Evolutionary conservation across 2,888 invertebrate species (phyloP).

Genomic region (Leucophora obtusa): DNA sequence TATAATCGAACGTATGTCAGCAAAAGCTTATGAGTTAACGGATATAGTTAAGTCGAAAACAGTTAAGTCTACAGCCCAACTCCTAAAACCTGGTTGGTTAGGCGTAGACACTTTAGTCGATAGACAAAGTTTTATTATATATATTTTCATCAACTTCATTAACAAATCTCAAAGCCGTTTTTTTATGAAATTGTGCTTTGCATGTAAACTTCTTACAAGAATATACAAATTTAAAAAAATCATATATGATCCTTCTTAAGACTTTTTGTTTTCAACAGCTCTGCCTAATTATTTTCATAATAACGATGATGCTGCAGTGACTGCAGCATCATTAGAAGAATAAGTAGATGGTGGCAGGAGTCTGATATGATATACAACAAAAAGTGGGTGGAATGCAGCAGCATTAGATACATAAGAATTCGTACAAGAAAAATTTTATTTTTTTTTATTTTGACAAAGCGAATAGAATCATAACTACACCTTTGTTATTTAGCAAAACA

Average conservation of each 20-base stretch:
- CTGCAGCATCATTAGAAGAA: slow-evolving; percentile 48
- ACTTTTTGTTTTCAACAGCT: neutral
- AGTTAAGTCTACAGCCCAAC: too few relatives aligned
- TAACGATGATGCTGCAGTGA: slow-evolving; percentile 37
- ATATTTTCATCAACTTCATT: too few relatives aligned
- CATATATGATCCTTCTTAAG: neutral
- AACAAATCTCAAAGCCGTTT: too few relatives aligned
- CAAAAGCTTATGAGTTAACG: too few relatives aligned
- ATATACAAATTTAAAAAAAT: too few relatives aligned
- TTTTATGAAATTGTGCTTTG: too few relatives aligned
- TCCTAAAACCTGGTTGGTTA: too few relatives aligned
- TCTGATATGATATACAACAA: neutral
- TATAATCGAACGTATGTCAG: too few relatives aligned
- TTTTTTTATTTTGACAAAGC: neutral
- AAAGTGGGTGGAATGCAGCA: slow-evolving; percentile 16
- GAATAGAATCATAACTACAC: slow-evolving; percentile 48
- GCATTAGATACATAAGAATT: slow-evolving; percentile 23
- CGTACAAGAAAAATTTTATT: neutral
- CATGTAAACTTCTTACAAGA: too few relatives aligned
- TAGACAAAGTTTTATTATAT: too few relatives aligned
- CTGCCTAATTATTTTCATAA: neutral
- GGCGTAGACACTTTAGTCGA: too few relatives aligned
- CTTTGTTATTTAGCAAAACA: slow-evolving; percentile 38
- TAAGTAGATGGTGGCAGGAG: slow-evolving; percentile 13
- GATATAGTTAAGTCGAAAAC: too few relatives aligned